Percentiles rank a stretch among this genome's conserved stretches.
Evolutionary conservation across 2,888 invertebrate genomes (phyloP).

Genomic region (Trachelus stipa): DNA sequence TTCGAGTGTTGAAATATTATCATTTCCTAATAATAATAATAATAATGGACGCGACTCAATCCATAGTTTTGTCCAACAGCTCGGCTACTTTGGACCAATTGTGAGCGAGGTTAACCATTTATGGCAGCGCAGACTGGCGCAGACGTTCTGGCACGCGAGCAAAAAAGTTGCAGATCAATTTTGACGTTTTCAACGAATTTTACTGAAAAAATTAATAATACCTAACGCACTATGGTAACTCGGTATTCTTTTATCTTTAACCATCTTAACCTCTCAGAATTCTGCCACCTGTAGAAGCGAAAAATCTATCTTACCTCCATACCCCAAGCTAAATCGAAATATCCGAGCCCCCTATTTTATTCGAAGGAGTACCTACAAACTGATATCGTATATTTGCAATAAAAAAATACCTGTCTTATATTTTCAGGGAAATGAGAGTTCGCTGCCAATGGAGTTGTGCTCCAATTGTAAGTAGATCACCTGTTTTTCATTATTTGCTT

Average conservation of each 20-base stretch:
- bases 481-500: not conserved
- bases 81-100: too few relatives aligned
- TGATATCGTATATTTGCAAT: too few relatives aligned
- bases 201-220: not conserved
- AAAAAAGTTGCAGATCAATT: not conserved
- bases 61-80: too few relatives aligned
- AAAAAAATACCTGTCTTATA: slow-evolving; percentile 20
- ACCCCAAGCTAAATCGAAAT: not conserved
- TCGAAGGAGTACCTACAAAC: too few relatives aligned
- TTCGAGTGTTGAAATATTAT: too few relatives aligned
- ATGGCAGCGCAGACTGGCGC: slow-evolving; percentile 25
- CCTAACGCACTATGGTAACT: not conserved
- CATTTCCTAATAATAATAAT: too few relatives aligned
- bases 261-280: not conserved
- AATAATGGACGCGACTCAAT: too few relatives aligned
- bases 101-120: slow-evolving; percentile 12
- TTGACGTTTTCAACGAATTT: slow-evolving; percentile 6
- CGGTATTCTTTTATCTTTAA: not conserved
- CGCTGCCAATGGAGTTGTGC: slow-evolving; percentile 96
- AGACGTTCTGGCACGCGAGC: slow-evolving; percentile 21
- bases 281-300: not conserved
- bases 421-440: slow-evolving; percentile 94
- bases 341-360: not conserved
- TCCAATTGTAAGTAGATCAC: slow-evolving; percentile 86
- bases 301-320: not conserved